Evolutionary conservation across 2,888 invertebrate genomes (phyloP).

Genomic region (Nomada flava): DNA sequence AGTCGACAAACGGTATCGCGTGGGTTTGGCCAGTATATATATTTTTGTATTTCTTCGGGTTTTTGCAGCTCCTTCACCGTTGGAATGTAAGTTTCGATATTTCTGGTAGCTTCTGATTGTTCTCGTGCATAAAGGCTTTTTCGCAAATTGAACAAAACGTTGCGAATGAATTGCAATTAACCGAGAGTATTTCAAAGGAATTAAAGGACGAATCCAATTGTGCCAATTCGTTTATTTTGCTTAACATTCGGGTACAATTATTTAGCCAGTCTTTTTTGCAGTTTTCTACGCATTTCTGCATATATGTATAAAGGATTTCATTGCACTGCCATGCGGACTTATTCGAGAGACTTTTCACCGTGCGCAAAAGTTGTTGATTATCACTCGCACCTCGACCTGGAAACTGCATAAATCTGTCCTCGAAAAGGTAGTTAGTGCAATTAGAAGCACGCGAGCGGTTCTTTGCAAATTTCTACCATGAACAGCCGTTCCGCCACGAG

Average conservation of each 20-base stretch:
- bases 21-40: background rate
- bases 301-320: background rate
- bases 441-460: slow-evolving; percentile 29
- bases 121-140: too few species aligned
- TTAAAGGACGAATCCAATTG: too few species aligned
- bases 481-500: slow-evolving; percentile 4
- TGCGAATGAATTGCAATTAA: too few species aligned
- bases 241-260: background rate
- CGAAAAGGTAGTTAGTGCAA: slow-evolving; percentile 34
- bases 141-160: too few species aligned
- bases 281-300: background rate
- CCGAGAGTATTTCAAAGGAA: too few species aligned
- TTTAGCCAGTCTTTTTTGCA: background rate
- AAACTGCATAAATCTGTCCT: slow-evolving; percentile 26
- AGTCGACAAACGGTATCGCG: slow-evolving; percentile 29
- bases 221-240: background rate
- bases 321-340: background rate
- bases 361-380: slow-evolving; percentile 15
- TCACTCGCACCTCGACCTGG: slow-evolving; percentile 11
- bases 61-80: background rate
- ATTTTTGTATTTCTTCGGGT: background rate
- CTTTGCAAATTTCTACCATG: slow-evolving; percentile 24
- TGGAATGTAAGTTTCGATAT: background rate
- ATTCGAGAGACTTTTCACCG: background rate
- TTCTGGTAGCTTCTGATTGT: too few species aligned